phyloP scores from a whole-genome alignment of 2,888 invertebrate genomes.

The Cosmopolites sordidus region DNA sequence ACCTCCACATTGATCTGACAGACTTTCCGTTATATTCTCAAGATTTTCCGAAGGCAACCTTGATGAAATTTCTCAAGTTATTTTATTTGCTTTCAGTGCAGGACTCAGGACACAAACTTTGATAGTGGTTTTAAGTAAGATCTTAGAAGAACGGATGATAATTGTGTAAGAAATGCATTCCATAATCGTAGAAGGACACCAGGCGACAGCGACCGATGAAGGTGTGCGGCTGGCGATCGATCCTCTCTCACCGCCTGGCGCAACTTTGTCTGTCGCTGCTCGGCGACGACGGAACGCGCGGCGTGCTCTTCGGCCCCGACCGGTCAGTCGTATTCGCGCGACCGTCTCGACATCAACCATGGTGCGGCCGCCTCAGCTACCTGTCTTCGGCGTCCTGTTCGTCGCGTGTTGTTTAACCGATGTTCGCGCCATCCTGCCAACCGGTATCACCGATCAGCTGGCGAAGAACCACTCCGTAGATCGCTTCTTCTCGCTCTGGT shows the following conservation, averaged over 20 bases:
- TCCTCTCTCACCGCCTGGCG: constrained; percentile 27
- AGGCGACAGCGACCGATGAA: too few relatives aligned
- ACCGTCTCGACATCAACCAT: constrained; percentile 28
- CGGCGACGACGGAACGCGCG: constrained; percentile 21
- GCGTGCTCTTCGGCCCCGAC: constrained; percentile 29
- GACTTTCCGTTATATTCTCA: too few relatives aligned
- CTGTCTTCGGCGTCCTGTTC: constrained; percentile 15
- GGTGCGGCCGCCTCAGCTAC: constrained; percentile 8
- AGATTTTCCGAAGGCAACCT: too few relatives aligned
- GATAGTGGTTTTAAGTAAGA: too few relatives aligned
- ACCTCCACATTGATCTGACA: too few relatives aligned
- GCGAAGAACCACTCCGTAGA: constrained; percentile 51
- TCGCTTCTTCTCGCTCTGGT: constrained; percentile 53
- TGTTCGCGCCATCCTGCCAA: constrained; percentile 27
- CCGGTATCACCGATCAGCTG: constrained; percentile 51
- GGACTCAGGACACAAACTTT: too few relatives aligned
- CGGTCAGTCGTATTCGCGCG: constrained; percentile 30
- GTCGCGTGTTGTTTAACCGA: constrained; percentile 16
- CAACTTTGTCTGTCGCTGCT: constrained; percentile 22
- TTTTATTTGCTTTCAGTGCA: too few relatives aligned
- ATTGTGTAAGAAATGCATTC: too few relatives aligned
- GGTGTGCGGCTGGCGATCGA: constrained; percentile 18
- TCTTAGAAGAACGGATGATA: too few relatives aligned
- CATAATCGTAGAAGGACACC: too few relatives aligned
- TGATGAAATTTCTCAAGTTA: too few relatives aligned